Base-by-base conservation (phyloP, 2,888 invertebrate genomes). In the Mellilla xanthometata region DNA sequence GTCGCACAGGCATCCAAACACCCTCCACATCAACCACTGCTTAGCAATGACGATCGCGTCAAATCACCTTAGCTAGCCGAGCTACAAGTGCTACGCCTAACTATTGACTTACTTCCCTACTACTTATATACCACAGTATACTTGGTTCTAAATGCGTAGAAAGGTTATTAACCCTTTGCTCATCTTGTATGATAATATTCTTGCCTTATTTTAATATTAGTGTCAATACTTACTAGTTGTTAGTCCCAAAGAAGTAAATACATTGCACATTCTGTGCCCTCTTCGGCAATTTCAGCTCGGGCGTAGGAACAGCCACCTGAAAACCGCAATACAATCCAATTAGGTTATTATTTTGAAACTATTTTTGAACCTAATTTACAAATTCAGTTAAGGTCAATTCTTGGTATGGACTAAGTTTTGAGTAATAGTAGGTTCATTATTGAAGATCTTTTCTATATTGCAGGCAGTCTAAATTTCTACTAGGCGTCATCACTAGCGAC, bases 201-300 rank as follows among this genome's bases (percentile, higher is more conserved):
- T 3, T 26, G 3, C n/a, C n/a, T n/a, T n/a, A n/a, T n/a, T n/a
- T n/a, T 10, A 29, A 19, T 6, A 19, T 10, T 9, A 23, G 29
- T 11, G 13, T 28, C 43, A 35, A 59, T 71, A 94, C 97, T 96
- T 91, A 97, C 97, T 96, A 97, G 80, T 98, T 97, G 67, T 96
- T 95, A n/a, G 96, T 94, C 43, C 98, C 98, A 84, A 97, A 98
- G 90, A 98, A 98, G 86, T 94, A 97, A 57, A 98, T 95, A 87
- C 97, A 97, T 71, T 95, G 95, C 34, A 93, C 76, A 49, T 93
- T 92, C 26, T 68, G 91, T 58, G 95, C 94, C 76, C 95, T 96
- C 66, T 93, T 94, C 11, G 93, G 91, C 11, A 94, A 94, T 72
- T 93, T 94, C 75, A 95, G 86, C 70, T 95, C 95, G 44, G 94